A percentile compares a stretch with the other conserved stretches of the same genome.
These are phyloP conservation scores for Zophobas morio DNA, from an alignment of 1,140 invertebrate species.

Conservation along the genomic window DNA sequence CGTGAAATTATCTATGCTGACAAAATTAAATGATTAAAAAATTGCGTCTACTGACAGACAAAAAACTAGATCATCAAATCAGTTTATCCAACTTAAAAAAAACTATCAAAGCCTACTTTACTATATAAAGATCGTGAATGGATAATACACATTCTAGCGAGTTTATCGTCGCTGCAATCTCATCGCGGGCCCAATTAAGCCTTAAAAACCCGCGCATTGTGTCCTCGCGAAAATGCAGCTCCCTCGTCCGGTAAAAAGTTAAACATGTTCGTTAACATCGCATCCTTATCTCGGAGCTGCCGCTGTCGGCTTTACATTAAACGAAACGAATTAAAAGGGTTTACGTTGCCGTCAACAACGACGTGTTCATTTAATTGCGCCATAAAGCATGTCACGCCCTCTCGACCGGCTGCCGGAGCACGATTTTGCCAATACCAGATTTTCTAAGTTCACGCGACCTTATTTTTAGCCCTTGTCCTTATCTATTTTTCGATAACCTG, in stretches of 20 bases:
- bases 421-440: slow-evolving; percentile 31
- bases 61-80: too few relatives aligned
- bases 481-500: slow-evolving; percentile 35
- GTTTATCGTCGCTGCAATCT: too few relatives aligned
- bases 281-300: slow-evolving; percentile 24
- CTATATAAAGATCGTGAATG: too few relatives aligned
- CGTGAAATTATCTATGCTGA: too few relatives aligned
- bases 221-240: not conserved
- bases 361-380: slow-evolving; percentile 31
- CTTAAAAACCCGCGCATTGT: too few relatives aligned
- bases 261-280: slow-evolving; percentile 34
- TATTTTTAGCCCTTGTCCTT: slow-evolving; percentile 36
- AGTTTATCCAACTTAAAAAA: too few relatives aligned
- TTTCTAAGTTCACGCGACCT: slow-evolving; percentile 18
- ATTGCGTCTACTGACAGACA: too few relatives aligned
- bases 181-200: too few relatives aligned
- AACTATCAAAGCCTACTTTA: too few relatives aligned
- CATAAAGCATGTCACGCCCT: slow-evolving; percentile 25
- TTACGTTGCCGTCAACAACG: slow-evolving; percentile 34
- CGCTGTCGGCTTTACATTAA: slow-evolving; percentile 34
- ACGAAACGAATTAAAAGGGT: slow-evolving; percentile 38
- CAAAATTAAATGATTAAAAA: too few relatives aligned
- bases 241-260: slow-evolving; percentile 5
- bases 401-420: not conserved
- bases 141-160: too few relatives aligned